Base-by-base conservation (phyloP, 2,113 vertebrate genomes). In the Nesogale talazaci region DNA sequence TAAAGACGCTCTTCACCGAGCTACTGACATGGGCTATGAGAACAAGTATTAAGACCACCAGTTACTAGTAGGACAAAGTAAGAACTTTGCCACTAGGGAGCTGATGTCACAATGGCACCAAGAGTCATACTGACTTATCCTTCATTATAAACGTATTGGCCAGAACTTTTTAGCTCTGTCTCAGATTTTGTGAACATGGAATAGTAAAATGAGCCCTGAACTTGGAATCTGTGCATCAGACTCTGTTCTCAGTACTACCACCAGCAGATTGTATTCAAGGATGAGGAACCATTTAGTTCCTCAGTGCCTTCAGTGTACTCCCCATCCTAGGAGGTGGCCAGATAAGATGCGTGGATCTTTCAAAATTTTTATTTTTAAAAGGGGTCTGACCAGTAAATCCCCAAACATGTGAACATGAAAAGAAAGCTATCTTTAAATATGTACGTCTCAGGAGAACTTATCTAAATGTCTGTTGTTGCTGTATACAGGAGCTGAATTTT, bases 101-200 rank as follows among this genome's bases (percentile, higher is more conserved):
- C 5, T 89, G 89, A 92, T 79, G 82, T 91, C 86, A 92, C 61
- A 95, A 91, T 87, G 69, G 63, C 27, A 59, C 14, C 38, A 67
- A 80, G 22, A 56, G 25, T 40, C 38, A 16, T 14, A 6, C 3
- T 25, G 29, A 76, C 31, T 40, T 46, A 59, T 78, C 65, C 27
- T 29, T 92, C 76, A 94, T 63, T 82, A 52, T 65, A 63, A 8
- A 29, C 34, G 6, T 36, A 94, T 86, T 74, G n/a, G 56, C 12
- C n/a, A 31, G 23, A 87, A 34, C 3, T 27, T 82, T 57, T 25
- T 22, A 36, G 1, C 57, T 65, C 63, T 80, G 16, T 36, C 63
- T 67, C 40, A 16, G 67, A 69, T 82, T 78, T 59, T 56, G 29
- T 77, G 25, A 84, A 20, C 6, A 25, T 7, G 27, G 12, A 69